Evolutionary conservation across 1,140 invertebrate species (phyloP), one percentile per base, ranked within the genome.

Genomic region (Eriocheir sinensis): DNA sequence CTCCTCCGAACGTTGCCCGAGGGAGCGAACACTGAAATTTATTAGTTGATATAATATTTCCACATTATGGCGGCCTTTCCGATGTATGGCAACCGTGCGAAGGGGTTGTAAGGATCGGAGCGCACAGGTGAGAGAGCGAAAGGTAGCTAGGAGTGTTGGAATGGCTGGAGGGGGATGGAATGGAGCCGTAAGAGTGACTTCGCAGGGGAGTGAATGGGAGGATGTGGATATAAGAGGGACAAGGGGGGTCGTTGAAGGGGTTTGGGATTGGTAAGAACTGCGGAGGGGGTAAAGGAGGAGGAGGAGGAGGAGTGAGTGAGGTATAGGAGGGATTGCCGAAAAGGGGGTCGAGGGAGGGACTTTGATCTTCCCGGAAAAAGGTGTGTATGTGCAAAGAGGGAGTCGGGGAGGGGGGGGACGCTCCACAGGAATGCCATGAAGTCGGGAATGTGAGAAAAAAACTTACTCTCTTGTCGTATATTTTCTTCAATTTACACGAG

Each of bases 291-390:
- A 21, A 53, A 17, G 48, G 21, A 17, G 9, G 48, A 53, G 1
- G 9, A 12, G 48, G 48, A 53, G 21, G 8, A 48, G 44, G 44
- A 15, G 44, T 15, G 44, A 15, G 44, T 48, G 44, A 48, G 44
- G 44, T 48, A 48, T n/a, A 72, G 21, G 60, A n/a, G 12, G 21
- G n/a, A 1, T 0, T 72, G 60, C 3, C n/a, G 60, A n/a, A 72
- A 4, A n/a, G 27, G 60, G 6, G 27, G 8, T 8, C 4, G 60
- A 72, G n/a, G 21, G 17, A 4, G 4, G 60, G 60, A n/a, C 21
- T 72, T 72, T 72, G 60, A 72, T 72, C 60, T 72, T 72, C 60
- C 60, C 27, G 60, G 60, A 72, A 72, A 72, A 72, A 72, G 60
- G 60, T 72, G 60, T 72, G 60, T 72, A n/a, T 72, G n/a, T n/a